Conservation (phyloP, 2,888 invertebrate species). For the Globia sparganii region DNA sequence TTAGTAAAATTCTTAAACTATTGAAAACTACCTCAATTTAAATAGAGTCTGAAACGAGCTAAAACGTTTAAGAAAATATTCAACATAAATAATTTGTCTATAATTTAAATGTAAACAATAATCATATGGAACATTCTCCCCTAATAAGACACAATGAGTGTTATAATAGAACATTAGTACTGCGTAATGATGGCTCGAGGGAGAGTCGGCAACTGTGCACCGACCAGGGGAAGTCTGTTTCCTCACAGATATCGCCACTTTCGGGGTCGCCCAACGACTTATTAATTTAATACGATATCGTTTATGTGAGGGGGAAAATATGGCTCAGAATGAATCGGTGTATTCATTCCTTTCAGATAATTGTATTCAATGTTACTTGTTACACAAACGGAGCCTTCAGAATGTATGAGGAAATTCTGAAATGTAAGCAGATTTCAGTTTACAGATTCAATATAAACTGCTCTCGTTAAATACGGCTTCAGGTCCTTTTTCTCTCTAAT, state of each 20-base stretch:
- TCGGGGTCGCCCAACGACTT: conserved; percentile 74
- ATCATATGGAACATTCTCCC: conserved; percentile 39
- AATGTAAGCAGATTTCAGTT: conserved; percentile 44
- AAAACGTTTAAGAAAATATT: conserved; percentile 16
- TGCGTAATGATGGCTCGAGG: conserved; percentile 65
- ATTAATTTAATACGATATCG: conserved; percentile 79
- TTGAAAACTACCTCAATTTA: conserved; percentile 32
- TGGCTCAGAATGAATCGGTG: conserved; percentile 65
- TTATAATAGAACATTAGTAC: conserved; percentile 78
- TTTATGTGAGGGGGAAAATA: conserved; percentile 72
- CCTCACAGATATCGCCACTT: conserved; percentile 74
- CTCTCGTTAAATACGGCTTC: conserved; percentile 42
- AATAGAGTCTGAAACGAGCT: neutral
- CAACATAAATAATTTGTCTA: conserved; percentile 9
- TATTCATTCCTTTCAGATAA: conserved; percentile 71
- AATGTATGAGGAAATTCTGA: conserved; percentile 30
- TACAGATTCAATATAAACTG: conserved; percentile 37
- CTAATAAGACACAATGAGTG: conserved; percentile 75
- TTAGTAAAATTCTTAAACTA: conserved; percentile 7
- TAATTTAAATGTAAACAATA: conserved; percentile 43
- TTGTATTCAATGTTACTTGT: conserved; percentile 69
- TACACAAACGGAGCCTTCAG: conserved; percentile 53
- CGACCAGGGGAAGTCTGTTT: conserved; percentile 69
- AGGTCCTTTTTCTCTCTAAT: conserved; percentile 53
- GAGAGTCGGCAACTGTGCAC: conserved; percentile 62